phyloP scores from a whole-genome alignment of 2,113 vertebrate genomes.

The Phoenicopterus ruber region DNA sequence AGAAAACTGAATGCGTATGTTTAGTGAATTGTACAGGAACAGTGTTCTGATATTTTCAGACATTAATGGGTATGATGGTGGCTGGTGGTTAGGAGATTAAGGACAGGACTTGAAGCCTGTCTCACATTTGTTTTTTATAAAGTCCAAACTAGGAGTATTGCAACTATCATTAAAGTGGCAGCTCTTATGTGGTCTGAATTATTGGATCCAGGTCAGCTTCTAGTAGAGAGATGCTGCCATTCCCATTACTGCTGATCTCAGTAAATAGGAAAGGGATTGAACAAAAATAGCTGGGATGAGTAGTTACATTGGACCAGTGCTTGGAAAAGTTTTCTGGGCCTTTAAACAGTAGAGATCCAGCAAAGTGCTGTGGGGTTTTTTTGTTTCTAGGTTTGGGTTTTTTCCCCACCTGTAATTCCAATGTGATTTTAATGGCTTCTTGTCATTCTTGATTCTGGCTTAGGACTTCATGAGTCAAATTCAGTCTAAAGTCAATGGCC shows the following conservation, averaged over 20 bases:
- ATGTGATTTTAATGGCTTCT: background rate
- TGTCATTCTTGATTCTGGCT: background rate
- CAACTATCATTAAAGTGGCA: background rate
- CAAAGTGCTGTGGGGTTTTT: background rate
- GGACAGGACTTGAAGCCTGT: background rate
- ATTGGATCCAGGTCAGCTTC: background rate
- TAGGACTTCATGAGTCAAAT: background rate
- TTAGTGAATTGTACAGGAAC: background rate
- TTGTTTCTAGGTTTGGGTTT: background rate
- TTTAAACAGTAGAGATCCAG: background rate
- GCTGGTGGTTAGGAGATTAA: background rate
- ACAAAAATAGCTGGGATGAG: background rate
- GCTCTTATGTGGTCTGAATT: background rate
- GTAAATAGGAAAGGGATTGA: background rate
- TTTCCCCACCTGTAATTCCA: background rate
- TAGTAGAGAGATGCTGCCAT: background rate
- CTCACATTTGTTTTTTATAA: background rate
- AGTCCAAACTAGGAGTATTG: background rate
- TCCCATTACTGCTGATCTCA: background rate
- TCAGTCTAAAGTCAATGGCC: background rate
- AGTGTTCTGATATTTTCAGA: background rate
- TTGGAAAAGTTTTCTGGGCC: background rate
- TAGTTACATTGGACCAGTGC: background rate
- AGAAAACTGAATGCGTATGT: conserved; percentile 77
- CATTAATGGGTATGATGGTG: background rate